phyloP scores from a whole-genome alignment of 2,888 invertebrate genomes.

The Lithophane ornitopus region DNA sequence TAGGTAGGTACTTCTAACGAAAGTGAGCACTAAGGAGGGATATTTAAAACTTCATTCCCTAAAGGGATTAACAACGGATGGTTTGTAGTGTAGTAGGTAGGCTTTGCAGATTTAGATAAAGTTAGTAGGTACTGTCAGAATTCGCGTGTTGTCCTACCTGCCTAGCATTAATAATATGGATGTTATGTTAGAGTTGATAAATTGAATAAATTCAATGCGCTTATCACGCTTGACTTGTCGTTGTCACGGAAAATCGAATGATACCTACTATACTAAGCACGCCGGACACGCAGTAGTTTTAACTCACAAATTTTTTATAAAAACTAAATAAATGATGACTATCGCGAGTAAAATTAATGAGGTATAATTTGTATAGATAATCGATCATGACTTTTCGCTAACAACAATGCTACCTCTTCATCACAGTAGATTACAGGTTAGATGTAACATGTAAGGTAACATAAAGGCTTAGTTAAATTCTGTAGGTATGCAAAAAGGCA shows the following conservation, averaged over 20 bases:
- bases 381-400: slow-evolving; percentile 37
- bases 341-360: slow-evolving; percentile 15
- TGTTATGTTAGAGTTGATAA: slow-evolving; percentile 36
- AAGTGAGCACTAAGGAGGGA: too few relatives aligned
- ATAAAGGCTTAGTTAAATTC: neutral
- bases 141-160: slow-evolving; percentile 11
- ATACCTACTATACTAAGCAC: neutral
- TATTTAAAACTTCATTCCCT: too few relatives aligned
- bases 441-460: neutral
- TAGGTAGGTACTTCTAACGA: too few relatives aligned
- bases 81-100: too few relatives aligned
- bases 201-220: slow-evolving; percentile 33
- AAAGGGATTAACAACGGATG: too few relatives aligned
- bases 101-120: neutral
- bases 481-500: slow-evolving; percentile 17
- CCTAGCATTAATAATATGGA: neutral
- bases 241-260: slow-evolving; percentile 25
- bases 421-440: slow-evolving; percentile 34
- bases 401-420: slow-evolving; percentile 33
- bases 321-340: slow-evolving; percentile 25
- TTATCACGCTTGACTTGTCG: slow-evolving; percentile 23
- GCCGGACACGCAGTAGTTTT: slow-evolving; percentile 3
- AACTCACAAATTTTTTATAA: slow-evolving; percentile 19
- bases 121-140: slow-evolving; percentile 6
- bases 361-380: slow-evolving; percentile 18